Evolutionary conservation across 1,140 invertebrate species (phyloP), one percentile per base, ranked within the genome.

Genomic region (Cyphomyrmex costatus): DNA sequence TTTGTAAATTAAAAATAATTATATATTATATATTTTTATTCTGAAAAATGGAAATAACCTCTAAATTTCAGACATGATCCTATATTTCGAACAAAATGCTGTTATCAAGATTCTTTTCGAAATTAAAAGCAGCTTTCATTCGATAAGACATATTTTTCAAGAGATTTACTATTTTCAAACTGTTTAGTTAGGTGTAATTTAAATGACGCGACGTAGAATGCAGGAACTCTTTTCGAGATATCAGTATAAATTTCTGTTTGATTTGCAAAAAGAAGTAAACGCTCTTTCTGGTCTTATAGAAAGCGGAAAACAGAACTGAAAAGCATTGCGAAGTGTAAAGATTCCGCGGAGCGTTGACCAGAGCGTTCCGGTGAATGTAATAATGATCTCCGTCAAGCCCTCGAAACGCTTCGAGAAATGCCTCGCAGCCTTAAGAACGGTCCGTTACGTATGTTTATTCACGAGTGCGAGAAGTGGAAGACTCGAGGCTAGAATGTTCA

Each of bases 391-490:
- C 51, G 30, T 82, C 79, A 33, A 73, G 51, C 53, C 56, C 79
- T 73, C 53, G 53, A 83, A 73, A 83, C 68, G 68, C 68, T 73
- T n/a, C 53, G 68, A 83, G 70, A 83, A 56, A 83, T 73, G 53
- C 68, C 79, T 83, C 19, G 53, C 68, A 60, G 68, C 53, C 27
- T 68, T 83, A 63, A 53, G 61, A 61, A 24, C 46, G 42, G 24
- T 61, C 82, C 82, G 82, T 85, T 85, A 85, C 61, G 30, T 53
- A 85, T 85, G 82, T 85, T 85, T 85, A 85, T 78, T 85, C 82
- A 85, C 58, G 49, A 85, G 73, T 24, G 27, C 27, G 21, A 73
- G 53, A 83, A 61, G 24, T 73, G 27, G 12, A 73, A 60, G 79
- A 74, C 14, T 73, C 36, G 24, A 5, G 21, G 12, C 21, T 71